A percentile compares a stretch with the other conserved stretches of the same genome.
Evolutionary conservation across 2,888 invertebrate genomes (phyloP).

Genomic region (Geophilus truncorum): DNA sequence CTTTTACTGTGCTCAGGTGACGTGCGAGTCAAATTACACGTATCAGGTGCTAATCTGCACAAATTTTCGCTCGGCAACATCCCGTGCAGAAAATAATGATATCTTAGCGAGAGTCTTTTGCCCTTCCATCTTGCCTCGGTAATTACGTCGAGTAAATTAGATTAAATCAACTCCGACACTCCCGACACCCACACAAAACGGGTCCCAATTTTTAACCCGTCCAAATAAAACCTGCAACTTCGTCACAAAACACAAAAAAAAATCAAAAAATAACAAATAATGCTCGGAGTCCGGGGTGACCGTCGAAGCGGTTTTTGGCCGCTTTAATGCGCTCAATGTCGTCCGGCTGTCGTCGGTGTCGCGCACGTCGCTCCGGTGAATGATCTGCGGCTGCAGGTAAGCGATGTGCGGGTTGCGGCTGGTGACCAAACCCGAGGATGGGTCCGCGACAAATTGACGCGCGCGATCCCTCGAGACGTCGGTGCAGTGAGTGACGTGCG

Average conservation of each 20-base stretch:
- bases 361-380: not conserved
- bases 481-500: not conserved
- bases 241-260: not conserved
- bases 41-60: constrained; percentile 33
- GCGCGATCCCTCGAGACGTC: not conserved
- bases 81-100: constrained; percentile 20
- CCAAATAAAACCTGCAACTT: not conserved
- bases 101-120: constrained; percentile 28
- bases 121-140: constrained; percentile 14
- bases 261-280: not conserved
- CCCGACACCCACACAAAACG: not conserved
- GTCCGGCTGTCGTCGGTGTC: not conserved
- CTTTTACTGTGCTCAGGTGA: constrained; percentile 25
- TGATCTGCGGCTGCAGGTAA: constrained; percentile 21
- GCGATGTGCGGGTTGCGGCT: constrained; percentile 21
- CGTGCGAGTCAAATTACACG: constrained; percentile 30
- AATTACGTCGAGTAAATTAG: constrained; percentile 33
- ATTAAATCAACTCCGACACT: constrained; percentile 23
- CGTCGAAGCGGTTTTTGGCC: too few species aligned
- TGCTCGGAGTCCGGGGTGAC: too few species aligned
- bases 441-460: constrained; percentile 14
- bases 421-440: constrained; percentile 7
- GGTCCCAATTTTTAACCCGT: too few species aligned
- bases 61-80: constrained; percentile 28
- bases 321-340: not conserved